A percentile compares a stretch with the other conserved stretches of the same genome.
phyloP scores from a whole-genome alignment of 2,797 vertebrate genomes.

The Pipistrellus kuhlii region DNA sequence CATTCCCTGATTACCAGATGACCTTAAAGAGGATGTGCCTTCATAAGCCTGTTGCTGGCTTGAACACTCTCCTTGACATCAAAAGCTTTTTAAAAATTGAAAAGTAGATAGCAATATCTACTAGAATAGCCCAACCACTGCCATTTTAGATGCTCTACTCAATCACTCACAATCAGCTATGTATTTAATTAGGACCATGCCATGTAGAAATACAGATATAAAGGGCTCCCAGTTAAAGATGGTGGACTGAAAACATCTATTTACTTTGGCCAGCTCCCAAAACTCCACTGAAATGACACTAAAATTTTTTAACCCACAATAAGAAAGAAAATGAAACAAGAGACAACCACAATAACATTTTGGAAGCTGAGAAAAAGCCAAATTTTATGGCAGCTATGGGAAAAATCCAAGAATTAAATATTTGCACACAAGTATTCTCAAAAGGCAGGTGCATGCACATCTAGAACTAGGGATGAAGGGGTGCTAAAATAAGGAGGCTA shows the following conservation, averaged over 20 bases:
- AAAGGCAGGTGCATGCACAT: conserved; percentile 14
- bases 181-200: conserved; percentile 68
- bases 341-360: conserved; percentile 51
- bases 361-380: conserved; percentile 53
- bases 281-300: conserved; percentile 62
- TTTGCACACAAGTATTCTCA: background rate
- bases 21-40: conserved; percentile 6
- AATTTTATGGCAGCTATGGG: conserved; percentile 33
- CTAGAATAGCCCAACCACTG: conserved; percentile 7
- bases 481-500: conserved; percentile 34
- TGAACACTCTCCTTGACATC: conserved; percentile 37
- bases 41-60: background rate
- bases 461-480: background rate
- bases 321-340: conserved; percentile 55
- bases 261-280: conserved; percentile 67
- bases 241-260: conserved; percentile 67
- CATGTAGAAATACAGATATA: conserved; percentile 52
- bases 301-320: conserved; percentile 48
- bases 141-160: conserved; percentile 45
- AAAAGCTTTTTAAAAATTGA: conserved; percentile 47
- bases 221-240: conserved; percentile 71
- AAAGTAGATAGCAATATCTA: conserved; percentile 60
- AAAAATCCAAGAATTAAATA: conserved; percentile 53
- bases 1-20: conserved; percentile 10
- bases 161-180: conserved; percentile 57